phyloP scores from a whole-genome alignment of 2,888 invertebrate species.

The Phrixothrix hirtus region DNA sequence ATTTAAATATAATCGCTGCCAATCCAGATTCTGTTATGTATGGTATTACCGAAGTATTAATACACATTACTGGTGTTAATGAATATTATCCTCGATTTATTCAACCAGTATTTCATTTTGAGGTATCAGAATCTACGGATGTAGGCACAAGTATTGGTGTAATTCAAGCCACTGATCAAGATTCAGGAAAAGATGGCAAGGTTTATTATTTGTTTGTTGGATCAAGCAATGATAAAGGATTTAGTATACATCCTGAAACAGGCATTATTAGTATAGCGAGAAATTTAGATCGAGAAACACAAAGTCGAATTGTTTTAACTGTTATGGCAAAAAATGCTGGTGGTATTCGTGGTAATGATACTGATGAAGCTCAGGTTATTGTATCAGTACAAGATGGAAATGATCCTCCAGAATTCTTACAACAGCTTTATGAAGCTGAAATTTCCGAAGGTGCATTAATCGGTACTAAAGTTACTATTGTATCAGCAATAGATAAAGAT shows the following conservation, averaged over 20 bases:
- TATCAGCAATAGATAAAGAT: constrained; percentile 90
- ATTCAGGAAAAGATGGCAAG: constrained; percentile 83
- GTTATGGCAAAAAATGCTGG: constrained; percentile 95
- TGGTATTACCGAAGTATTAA: constrained; percentile 70
- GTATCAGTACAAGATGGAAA: constrained; percentile 95
- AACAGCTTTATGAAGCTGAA: constrained; percentile 74
- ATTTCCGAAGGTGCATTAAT: constrained; percentile 78
- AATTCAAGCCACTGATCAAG: constrained; percentile 87
- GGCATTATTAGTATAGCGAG: constrained; percentile 84
- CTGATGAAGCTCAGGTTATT: constrained; percentile 92
- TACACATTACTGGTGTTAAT: constrained; percentile 83
- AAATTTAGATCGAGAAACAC: constrained; percentile 83
- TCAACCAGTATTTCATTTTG: constrained; percentile 88
- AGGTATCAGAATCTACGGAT: constrained; percentile 89
- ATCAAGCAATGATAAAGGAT: constrained; percentile 89
- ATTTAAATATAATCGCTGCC: constrained; percentile 76
- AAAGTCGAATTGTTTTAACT: constrained; percentile 85
- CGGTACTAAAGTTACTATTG: constrained; percentile 75
- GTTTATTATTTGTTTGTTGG: constrained; percentile 93
- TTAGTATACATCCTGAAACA: constrained; percentile 80
- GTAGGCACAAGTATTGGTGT: constrained; percentile 83
- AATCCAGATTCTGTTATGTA: constrained; percentile 86
- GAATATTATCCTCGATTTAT: constrained; percentile 87
- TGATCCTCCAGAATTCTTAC: constrained; percentile 92
- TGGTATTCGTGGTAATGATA: constrained; percentile 91